Conservation (phyloP, 2,888 invertebrate genomes). For the Philopedon plagiatum region DNA sequence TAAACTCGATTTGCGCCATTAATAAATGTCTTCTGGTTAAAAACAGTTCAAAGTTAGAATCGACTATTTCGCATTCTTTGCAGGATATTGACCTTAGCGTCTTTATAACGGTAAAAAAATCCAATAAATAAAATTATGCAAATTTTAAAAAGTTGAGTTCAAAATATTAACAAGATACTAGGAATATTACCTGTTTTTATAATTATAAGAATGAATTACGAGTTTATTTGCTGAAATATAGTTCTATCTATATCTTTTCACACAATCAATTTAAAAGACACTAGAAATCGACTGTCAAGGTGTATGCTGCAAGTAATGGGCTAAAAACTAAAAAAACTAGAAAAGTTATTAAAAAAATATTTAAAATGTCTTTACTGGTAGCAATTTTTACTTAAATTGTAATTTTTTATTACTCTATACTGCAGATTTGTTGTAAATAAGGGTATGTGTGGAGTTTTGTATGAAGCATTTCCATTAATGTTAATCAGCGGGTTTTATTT, state of each 20-base stretch:
- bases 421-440: conserved; percentile 22
- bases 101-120: neutral
- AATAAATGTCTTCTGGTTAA: neutral
- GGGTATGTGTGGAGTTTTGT: neutral
- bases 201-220: no score
- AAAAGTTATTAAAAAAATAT: conserved; percentile 32
- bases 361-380: conserved; percentile 8
- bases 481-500: neutral
- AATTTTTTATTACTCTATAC: conserved; percentile 24
- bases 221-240: no score
- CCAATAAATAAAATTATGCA: neutral
- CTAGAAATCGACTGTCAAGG: conserved; percentile 41
- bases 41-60: neutral
- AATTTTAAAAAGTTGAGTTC: no score
- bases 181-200: no score
- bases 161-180: no score
- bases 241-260: neutral
- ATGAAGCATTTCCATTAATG: neutral
- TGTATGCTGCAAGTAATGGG: conserved; percentile 36
- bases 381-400: neutral
- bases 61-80: neutral
- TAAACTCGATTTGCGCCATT: no score
- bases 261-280: conserved; percentile 43
- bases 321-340: conserved; percentile 50
- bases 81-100: neutral